Evolutionary conservation across 2,888 invertebrate species (phyloP).

Genomic region (Dicyrtoma fusca): DNA sequence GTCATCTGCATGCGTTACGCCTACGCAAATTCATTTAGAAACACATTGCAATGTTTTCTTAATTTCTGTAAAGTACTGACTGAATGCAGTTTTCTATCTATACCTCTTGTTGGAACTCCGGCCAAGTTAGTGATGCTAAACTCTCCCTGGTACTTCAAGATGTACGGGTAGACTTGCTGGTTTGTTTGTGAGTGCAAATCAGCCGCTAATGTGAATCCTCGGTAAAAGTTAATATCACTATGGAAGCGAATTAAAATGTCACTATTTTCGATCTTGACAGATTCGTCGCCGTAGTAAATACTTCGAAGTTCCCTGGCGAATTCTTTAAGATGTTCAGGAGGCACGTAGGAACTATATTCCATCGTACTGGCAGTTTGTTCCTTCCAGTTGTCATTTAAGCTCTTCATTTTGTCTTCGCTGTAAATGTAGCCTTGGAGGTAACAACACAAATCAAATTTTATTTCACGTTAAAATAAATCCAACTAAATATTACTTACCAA

Average conservation of each 20-base stretch:
- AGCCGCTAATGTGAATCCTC: not conserved
- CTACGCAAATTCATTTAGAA: too few species aligned
- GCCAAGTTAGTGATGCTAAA: not conserved
- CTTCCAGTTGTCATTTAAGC: not conserved
- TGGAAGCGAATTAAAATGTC: conserved; percentile 1
- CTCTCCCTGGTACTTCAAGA: not conserved
- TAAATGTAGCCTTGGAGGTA: not conserved
- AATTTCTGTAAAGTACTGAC: too few species aligned
- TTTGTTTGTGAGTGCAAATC: not conserved
- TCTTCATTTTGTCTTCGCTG: not conserved
- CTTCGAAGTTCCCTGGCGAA: too few species aligned
- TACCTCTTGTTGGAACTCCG: not conserved
- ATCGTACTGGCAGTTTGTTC: not conserved
- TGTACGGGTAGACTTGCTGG: conserved; percentile 1
- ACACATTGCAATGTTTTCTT: too few species aligned
- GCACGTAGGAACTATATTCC: not conserved
- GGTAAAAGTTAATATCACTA: not conserved
- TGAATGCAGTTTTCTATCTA: too few species aligned
- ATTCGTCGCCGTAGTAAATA: too few species aligned
- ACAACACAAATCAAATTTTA: too few species aligned
- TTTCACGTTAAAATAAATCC: too few species aligned
- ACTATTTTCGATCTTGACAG: not conserved
- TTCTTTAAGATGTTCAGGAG: not conserved
- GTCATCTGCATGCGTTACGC: conserved; percentile 30
- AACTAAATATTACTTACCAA: too few species aligned